Conservation (phyloP, 64 coral and sea anemone genomes). For the Montipora foliosa region DNA sequence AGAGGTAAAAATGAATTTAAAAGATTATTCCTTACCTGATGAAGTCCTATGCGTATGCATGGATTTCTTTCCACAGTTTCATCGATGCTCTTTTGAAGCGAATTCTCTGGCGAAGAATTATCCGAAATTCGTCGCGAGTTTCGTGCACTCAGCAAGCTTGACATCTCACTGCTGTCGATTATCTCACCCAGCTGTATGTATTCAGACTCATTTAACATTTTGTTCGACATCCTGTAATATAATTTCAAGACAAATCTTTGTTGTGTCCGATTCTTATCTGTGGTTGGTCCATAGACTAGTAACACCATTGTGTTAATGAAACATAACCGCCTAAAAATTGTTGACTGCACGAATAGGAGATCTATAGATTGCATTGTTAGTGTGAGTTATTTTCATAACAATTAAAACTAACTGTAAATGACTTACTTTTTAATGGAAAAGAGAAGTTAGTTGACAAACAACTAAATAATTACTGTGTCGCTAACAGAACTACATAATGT, state of each 20-base stretch:
- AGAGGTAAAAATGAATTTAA: too few relatives aligned
- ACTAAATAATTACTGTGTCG: slow-evolving; percentile 16
- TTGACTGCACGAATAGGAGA: not conserved
- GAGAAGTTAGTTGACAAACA: not conserved
- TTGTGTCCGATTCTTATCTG: slow-evolving; percentile 1
- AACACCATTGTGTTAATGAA: slow-evolving; percentile 4
- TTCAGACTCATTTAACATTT: slow-evolving; percentile 19
- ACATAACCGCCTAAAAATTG: not conserved
- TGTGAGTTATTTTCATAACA: slow-evolving; percentile 39
- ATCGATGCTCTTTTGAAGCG: slow-evolving; percentile 47
- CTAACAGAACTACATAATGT: not conserved
- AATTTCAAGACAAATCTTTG: slow-evolving; percentile 7
- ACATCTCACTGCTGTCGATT: slow-evolving; percentile 12
- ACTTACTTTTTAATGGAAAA: slow-evolving; percentile 24
- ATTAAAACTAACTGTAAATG: slow-evolving; percentile 21
- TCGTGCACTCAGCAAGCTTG: not conserved
- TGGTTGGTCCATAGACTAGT: slow-evolving; percentile 15
- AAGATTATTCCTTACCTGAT: slow-evolving; percentile 31
- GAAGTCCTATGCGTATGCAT: slow-evolving; percentile 42
- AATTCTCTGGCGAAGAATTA: slow-evolving; percentile 14
- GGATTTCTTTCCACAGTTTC: slow-evolving; percentile 67
- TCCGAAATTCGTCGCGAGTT: slow-evolving; percentile 21
- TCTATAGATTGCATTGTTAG: not conserved
- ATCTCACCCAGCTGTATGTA: slow-evolving; percentile 33
- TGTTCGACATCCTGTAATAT: not conserved